Base-by-base conservation (phyloP, 2,113 vertebrate species). In the Paracanthobrama guichenoti region DNA sequence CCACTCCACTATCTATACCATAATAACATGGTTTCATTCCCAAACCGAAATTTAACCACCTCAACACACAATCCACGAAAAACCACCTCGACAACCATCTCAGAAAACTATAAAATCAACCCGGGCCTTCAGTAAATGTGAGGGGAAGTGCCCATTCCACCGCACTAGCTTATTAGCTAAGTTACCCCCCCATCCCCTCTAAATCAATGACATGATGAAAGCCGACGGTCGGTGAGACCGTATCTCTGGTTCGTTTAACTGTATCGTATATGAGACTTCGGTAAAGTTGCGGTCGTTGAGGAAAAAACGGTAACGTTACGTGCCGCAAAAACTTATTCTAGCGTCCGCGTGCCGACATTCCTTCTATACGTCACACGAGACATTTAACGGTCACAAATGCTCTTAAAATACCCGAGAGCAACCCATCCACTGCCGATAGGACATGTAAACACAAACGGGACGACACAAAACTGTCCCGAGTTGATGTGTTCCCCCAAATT, bases 101-200 rank as follows among this genome's bases (percentile, higher is more conserved):
- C 9, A 26, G 7, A 22, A 64, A 46, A 28, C n/a, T 11, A 18
- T 9, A 6, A 64, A 64, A 28, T 11, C n/a, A 79, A 28, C 12
- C 35, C 26, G 11, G 79, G 48, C 79, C 62, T 16, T 26, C 7
- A 55, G 10, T n/a, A 69, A n/a, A 42, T 18, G 20, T 53, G 79
- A 71, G 3, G 79, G 20, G 26, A 71, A 69, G 46, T 42, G 48
- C 39, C 64, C 66, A 71, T 11, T 71, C 18, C 28, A 53, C 22
- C 18, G 48, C 28, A 71, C 14, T 82, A 82, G 79, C 64, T 71
- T 18, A 71, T 57, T 42, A 71, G 79, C 79, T 39, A 53, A 31
- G 28, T 31, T 4, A 12, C 39, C n/a, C 28, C 5, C 46, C 13
- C 18, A 12, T n/a, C n/a, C 28, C 5, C 46, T 22, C 18, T 28